phyloP scores from a whole-genome alignment of 2,888 invertebrate species.

The Sminthurinus aureus region DNA sequence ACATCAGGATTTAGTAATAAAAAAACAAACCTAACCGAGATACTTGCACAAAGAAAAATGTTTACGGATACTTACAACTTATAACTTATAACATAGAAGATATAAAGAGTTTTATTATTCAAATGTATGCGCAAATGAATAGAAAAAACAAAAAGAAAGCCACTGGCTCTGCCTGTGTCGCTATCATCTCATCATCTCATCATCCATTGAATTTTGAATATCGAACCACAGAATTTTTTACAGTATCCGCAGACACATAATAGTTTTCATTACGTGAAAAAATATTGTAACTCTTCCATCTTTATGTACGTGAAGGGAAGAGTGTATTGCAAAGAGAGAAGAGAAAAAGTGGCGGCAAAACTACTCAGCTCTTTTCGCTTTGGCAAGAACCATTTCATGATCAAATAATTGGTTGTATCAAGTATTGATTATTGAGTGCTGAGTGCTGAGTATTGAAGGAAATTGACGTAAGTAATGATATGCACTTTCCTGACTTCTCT shows the following conservation, averaged over 20 bases:
- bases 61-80: no score
- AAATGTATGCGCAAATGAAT: no score
- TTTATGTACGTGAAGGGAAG: neutral
- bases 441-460: slow-evolving; percentile 13
- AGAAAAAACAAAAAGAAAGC: no score
- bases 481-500: slow-evolving; percentile 9
- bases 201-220: neutral
- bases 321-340: neutral
- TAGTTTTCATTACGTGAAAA: neutral
- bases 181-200: neutral
- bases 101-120: no score
- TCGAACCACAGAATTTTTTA: neutral
- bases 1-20: no score
- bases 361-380: slow-evolving; percentile 11
- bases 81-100: no score
- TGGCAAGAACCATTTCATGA: slow-evolving; percentile 34
- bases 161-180: no score
- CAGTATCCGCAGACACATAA: neutral
- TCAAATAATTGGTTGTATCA: slow-evolving; percentile 26
- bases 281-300: neutral
- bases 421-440: no score
- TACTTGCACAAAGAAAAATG: no score
- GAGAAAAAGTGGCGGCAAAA: slow-evolving; percentile 18
- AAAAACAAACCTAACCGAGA: no score
- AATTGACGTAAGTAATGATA: slow-evolving; percentile 34